Conservation (phyloP, 2,797 vertebrate genomes). For the Spizella passerina region DNA sequence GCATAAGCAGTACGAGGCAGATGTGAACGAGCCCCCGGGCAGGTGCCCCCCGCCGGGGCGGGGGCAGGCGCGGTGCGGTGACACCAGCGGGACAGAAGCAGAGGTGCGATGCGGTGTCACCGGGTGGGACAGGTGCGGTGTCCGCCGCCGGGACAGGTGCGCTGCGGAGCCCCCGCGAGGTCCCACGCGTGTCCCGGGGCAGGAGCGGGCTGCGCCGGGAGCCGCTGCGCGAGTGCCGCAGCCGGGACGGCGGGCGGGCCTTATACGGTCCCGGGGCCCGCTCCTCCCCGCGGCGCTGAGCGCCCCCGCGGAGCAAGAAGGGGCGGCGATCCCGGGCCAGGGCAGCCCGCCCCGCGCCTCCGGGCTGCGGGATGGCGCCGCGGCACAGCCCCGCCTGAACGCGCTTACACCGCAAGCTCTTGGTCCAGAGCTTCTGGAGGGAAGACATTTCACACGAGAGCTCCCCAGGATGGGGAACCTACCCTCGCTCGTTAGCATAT, state of each 20-base stretch:
- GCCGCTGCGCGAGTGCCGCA: not conserved
- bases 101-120: no score
- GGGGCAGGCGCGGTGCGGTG: not conserved
- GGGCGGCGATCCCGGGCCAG: not conserved
- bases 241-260: not conserved
- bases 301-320: not conserved
- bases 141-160: not conserved
- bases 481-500: not conserved
- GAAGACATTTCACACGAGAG: not conserved
- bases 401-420: not conserved
- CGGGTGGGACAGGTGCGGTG: not conserved
- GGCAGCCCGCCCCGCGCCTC: not conserved
- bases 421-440: not conserved
- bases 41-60: not conserved
- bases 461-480: not conserved
- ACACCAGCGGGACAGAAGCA: no score
- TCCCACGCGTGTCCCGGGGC: not conserved
- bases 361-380: not conserved
- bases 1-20: not conserved
- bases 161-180: not conserved
- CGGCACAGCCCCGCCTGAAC: not conserved
- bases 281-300: constrained; percentile 15
- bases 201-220: no score
- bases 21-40: not conserved
- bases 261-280: not conserved